Evolutionary conservation across 2,888 invertebrate genomes (phyloP), one percentile per base, ranked within the genome.

Genomic region (Erebia ligea): DNA sequence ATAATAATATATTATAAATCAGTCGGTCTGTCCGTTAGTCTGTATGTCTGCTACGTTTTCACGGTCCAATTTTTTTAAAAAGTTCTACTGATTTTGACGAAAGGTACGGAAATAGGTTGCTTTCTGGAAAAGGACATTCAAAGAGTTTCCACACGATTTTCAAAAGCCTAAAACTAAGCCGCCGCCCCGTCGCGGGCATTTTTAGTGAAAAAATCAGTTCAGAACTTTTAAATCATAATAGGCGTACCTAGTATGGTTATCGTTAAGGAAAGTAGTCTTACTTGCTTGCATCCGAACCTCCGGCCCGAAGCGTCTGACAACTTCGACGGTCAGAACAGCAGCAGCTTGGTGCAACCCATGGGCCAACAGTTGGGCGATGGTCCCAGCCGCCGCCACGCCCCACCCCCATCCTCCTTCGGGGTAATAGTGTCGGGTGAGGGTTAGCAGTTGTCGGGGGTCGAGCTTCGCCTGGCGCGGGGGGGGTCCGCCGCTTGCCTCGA

Each of bases 321-420:
- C 94, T 68, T 95, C 94, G 69, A 94, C 91, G 73, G 95, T 89
- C 70, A 96, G 85, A 57, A 95, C 92, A 11, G 95, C 95, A 45
- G 94, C 91, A n/a, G 95, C 95, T 56, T 95, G 94, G 77, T 97
- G 96, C 76, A 97, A 89, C 0, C 97, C 97, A 80, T 96, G 96
- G 21, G 96, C 95, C 50, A 98, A 88, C 48, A 97, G 91, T 85
- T 97, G 96, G 52, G 96, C 96, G 34, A 96, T 86, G 25, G 97
- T 94, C 19, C 96, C 96, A 40, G 96, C 96, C 19, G 94, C 92
- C 1, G 97, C 94, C 67, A 97, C 95, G 67, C 97, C 95, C 97
- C 97, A 98, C 8, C 97, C 98, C 97, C 97, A 97, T 0, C 97
- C 97, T 9, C 97, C 97, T 88, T 97, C 97, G 48, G 97, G 97